These are phyloP conservation scores for Melangyna quadrimaculata DNA, from an alignment of 2,888 invertebrate genomes.

Conservation along the genomic window DNA sequence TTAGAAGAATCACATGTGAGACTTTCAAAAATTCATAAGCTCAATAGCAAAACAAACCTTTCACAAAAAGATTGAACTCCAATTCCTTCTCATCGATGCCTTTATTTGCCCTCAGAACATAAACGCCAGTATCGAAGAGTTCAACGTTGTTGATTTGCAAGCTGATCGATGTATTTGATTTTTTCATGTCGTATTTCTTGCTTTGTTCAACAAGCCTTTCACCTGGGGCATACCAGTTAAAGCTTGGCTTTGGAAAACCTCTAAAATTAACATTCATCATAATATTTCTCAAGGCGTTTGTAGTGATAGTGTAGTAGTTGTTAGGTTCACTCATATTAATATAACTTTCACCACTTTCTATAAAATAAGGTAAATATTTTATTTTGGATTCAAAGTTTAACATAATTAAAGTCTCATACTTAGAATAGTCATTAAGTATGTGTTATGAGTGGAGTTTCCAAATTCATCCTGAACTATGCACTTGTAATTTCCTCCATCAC, in stretches of 20 bases:
- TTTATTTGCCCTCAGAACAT: slow-evolving; percentile 83
- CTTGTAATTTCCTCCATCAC: slow-evolving; percentile 77
- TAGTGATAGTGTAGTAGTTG: slow-evolving; percentile 75
- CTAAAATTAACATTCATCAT: slow-evolving; percentile 83
- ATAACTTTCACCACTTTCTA: slow-evolving; percentile 77
- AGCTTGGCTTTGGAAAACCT: slow-evolving; percentile 83
- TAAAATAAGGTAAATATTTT: neutral
- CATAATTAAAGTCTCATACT: slow-evolving; percentile 71
- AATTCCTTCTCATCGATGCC: slow-evolving; percentile 79
- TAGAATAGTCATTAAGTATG: slow-evolving; percentile 76
- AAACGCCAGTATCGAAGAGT: slow-evolving; percentile 84
- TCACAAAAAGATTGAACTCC: slow-evolving; percentile 82
- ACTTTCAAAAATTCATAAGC: slow-evolving; percentile 80
- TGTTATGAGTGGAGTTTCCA: slow-evolving; percentile 67
- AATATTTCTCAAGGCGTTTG: slow-evolving; percentile 78
- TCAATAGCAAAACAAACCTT: slow-evolving; percentile 78
- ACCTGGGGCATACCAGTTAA: slow-evolving; percentile 82
- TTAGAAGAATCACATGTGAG: slow-evolving; percentile 75
- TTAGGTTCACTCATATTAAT: slow-evolving; percentile 78
- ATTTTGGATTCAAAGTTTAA: neutral
- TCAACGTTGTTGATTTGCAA: slow-evolving; percentile 82
- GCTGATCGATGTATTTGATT: slow-evolving; percentile 75
- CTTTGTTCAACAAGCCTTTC: slow-evolving; percentile 76
- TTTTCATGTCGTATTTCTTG: slow-evolving; percentile 75
- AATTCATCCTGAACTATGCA: slow-evolving; percentile 75